Conservation (phyloP, 2,888 invertebrate species). For the Nysson spinosus region DNA sequence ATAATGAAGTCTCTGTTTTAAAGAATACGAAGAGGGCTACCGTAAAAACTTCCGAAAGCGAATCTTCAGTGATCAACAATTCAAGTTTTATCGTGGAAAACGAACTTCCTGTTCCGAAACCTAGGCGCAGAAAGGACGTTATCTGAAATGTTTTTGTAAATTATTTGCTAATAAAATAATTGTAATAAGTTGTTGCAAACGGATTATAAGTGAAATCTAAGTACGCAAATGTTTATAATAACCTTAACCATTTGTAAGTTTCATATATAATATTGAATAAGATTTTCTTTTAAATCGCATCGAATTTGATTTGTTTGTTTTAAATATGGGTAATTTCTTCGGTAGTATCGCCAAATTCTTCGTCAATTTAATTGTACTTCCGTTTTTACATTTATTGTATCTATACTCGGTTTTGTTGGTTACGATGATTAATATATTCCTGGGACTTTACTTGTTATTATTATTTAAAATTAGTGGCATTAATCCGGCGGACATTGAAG, state of each 20-base stretch:
- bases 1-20: neutral
- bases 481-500: neutral
- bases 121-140: no score
- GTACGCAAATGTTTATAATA: no score
- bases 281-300: neutral
- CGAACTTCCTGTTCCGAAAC: constrained; percentile 54
- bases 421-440: constrained; percentile 9
- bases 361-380: constrained; percentile 27
- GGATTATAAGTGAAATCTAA: no score
- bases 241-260: no score
- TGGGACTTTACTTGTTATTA: constrained; percentile 17
- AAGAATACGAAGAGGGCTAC: neutral
- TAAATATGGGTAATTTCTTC: constrained; percentile 24
- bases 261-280: no score
- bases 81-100: constrained; percentile 65
- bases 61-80: constrained; percentile 57
- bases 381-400: constrained; percentile 25
- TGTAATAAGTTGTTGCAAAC: no score
- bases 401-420: constrained; percentile 15
- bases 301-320: neutral
- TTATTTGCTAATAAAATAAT: neutral
- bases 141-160: no score
- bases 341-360: constrained; percentile 22
- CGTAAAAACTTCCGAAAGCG: constrained; percentile 25
- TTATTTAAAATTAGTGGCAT: constrained; percentile 9